Conservation (phyloP, 2,113 vertebrate genomes). For the Hypomesus transpacificus region DNA sequence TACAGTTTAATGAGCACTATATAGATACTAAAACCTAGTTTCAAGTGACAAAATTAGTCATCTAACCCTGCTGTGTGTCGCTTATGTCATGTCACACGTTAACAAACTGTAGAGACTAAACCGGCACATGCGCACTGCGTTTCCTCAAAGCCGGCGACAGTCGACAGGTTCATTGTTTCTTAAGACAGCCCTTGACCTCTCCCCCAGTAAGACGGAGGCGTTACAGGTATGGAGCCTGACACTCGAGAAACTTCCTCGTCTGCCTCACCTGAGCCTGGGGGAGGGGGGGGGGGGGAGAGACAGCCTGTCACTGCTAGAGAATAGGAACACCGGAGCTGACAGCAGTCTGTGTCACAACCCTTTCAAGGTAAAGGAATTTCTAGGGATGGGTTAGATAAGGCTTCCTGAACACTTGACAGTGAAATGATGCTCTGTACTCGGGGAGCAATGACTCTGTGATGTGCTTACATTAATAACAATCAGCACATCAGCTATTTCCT, state of each 20-base stretch:
- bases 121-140: no score
- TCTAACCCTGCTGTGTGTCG: no score
- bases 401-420: neutral
- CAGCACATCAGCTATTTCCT: no score
- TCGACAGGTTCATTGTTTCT: no score
- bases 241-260: neutral
- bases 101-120: no score
- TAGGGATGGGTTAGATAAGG: no score
- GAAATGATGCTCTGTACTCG: neutral
- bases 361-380: neutral
- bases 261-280: neutral
- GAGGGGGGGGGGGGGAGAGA: neutral
- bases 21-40: no score
- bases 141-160: no score
- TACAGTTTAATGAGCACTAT: neutral
- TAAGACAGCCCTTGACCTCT: slow-evolving; percentile 10
- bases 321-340: neutral
- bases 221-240: neutral
- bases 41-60: no score
- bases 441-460: no score
- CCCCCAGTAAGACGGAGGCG: slow-evolving; percentile 14
- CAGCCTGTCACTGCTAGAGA: neutral
- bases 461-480: no score
- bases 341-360: neutral
- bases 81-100: no score